Evolutionary conservation across 1,140 invertebrate species (phyloP), one percentile per base, ranked within the genome.

Genomic region (Brachionus asplanchnoidis): DNA sequence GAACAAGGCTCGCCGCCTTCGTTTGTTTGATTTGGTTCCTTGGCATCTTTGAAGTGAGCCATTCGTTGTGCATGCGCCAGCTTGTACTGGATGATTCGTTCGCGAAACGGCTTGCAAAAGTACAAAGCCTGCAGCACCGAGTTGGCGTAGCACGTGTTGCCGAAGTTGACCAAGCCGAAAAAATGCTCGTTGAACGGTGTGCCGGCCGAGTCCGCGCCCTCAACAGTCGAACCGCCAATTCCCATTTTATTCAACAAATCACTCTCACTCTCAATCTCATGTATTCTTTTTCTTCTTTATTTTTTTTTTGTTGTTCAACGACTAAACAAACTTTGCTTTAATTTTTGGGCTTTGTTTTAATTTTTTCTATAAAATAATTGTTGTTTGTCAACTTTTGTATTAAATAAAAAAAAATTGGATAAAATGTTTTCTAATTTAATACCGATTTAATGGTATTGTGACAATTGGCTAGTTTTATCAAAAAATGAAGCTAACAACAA

Each of bases 91-190:
- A 99, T 91, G 32, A 99, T 97, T 91, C 96, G 98, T 87, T 99
- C 97, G 89, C 98, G 93, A 89, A 99, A 99, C 85, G 97, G 97
- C 88, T 96, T 94, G 90, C 98, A 99, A 89, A 99, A 99, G 89
- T 99, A 99, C 80, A 99, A 92, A 20, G 98, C 98, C 93, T 99
- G 98, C 82, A 99, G 92, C 80, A 99, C 98, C 53, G 97, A 99
- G 91, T 99, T 99, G 89, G 96, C 98, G 88, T 99, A 99, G 91
- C 98, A 99, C 9, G 98, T 99, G 91, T 99, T 99, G 82, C 98
- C 98, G 93, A 99, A 99, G 42, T 84, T 84, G 11, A 60, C 66
- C 8, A 84, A 20, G 20, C 82, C 82, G 23, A 42, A 84, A 23
- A 82, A 82, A 56, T 68, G 79, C 26, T 82, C 79, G 17, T 82